A percentile compares a stretch with the other conserved stretches of the same genome.
Conservation (phyloP, 2,797 vertebrate genomes). For the Lithobates sylvaticus region DNA sequence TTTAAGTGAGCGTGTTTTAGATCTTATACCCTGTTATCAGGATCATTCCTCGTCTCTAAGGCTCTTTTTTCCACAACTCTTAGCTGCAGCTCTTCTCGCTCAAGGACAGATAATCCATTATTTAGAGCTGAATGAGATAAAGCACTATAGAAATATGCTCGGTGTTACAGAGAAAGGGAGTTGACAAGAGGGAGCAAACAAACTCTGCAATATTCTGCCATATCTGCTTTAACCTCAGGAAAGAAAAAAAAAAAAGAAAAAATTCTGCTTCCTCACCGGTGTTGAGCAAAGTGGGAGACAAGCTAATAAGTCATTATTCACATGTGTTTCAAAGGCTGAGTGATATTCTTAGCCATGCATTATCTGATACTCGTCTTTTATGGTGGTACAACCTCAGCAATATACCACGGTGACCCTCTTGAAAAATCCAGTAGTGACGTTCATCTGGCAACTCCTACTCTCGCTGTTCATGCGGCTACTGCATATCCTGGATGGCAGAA, state of each 20-base stretch:
- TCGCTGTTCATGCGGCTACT: too few relatives aligned
- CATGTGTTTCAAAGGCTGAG: too few relatives aligned
- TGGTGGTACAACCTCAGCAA: too few relatives aligned
- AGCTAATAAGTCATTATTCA: neutral
- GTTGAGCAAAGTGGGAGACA: neutral
- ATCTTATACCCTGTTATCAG: constrained; percentile 57
- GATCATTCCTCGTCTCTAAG: constrained; percentile 38
- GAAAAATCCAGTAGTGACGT: too few relatives aligned
- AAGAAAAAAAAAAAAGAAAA: constrained; percentile 1
- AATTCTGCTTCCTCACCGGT: neutral
- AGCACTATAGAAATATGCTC: constrained; percentile 48
- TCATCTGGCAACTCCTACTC: too few relatives aligned
- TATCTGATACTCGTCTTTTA: too few relatives aligned
- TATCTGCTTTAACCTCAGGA: constrained; percentile 17
- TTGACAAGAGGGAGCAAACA: constrained; percentile 41
- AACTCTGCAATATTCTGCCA: constrained; percentile 34
- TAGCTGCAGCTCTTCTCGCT: constrained; percentile 44
- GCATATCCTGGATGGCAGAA: too few relatives aligned
- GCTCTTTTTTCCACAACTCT: constrained; percentile 46
- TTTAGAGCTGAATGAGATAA: constrained; percentile 49
- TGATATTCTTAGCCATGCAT: too few relatives aligned
- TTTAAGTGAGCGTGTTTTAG: constrained; percentile 73
- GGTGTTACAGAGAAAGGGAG: constrained; percentile 43
- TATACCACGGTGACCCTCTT: too few relatives aligned
- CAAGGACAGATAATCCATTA: constrained; percentile 53